Percentiles rank a stretch among this genome's conserved stretches.
These are phyloP conservation scores for Choristoneura rosaceana DNA, from an alignment of 2,888 invertebrate species.

Conservation along the genomic window DNA sequence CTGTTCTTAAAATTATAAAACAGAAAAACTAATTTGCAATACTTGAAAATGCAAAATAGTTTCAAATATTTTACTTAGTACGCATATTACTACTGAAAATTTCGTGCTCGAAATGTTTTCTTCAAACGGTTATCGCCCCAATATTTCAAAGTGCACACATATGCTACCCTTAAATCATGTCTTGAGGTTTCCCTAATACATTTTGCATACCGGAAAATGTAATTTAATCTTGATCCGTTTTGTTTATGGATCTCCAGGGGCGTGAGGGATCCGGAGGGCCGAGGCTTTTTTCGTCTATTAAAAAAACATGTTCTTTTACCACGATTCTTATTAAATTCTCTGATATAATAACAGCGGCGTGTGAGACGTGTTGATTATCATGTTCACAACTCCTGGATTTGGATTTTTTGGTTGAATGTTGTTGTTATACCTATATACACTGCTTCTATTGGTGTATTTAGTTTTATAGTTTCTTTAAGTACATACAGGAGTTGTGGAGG, in stretches of 20 bases:
- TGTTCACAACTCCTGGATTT: background rate
- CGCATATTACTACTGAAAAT: no score
- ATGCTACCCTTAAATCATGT: conserved; percentile 43
- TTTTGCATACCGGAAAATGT: conserved; percentile 48
- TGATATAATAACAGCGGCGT: conserved; percentile 10
- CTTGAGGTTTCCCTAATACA: conserved; percentile 48
- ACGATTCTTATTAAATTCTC: conserved; percentile 34
- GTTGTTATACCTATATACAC: no score
- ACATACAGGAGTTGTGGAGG: no score
- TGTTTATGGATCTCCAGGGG: conserved; percentile 49
- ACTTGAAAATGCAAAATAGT: no score
- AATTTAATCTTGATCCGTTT: conserved; percentile 50
- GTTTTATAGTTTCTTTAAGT: background rate
- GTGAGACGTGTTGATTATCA: background rate
- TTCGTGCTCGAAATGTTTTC: no score
- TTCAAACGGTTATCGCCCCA: no score
- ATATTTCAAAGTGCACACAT: conserved; percentile 26
- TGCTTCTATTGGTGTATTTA: background rate
- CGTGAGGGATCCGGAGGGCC: conserved; percentile 31
- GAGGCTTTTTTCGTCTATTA: conserved; percentile 38
- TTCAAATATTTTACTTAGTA: no score
- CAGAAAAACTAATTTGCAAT: no score
- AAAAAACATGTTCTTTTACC: conserved; percentile 31
- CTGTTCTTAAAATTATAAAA: no score
- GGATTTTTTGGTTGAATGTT: background rate